Percentiles rank a stretch among this genome's conserved stretches.
Conservation (phyloP, 2,113 vertebrate species). For the Penelope pileata region DNA sequence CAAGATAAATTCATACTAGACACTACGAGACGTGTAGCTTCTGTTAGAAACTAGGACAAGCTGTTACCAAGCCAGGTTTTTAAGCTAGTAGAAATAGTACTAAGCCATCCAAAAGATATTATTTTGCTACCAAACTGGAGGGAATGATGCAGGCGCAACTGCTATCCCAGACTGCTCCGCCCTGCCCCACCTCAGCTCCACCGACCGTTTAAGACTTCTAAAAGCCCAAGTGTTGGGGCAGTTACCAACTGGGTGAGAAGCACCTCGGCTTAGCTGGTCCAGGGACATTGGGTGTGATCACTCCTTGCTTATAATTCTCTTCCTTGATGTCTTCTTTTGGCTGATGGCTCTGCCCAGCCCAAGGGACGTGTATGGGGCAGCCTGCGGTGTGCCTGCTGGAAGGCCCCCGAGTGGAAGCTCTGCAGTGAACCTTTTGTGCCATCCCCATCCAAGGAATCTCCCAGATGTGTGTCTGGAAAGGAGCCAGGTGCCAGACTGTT, state of each 20-base stretch:
- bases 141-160: neutral
- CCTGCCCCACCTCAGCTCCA: neutral
- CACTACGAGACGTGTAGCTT: too few relatives aligned
- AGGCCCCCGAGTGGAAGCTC: neutral
- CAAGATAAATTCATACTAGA: too few relatives aligned
- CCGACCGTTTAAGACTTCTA: neutral
- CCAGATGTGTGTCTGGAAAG: rapidly evolving
- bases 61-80: neutral
- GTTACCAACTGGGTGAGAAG: neutral
- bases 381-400: neutral
- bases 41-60: too few relatives aligned
- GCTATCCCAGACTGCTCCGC: neutral
- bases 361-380: neutral
- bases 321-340: neutral
- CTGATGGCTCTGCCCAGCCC: neutral
- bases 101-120: neutral
- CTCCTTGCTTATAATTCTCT: neutral
- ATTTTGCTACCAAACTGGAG: neutral
- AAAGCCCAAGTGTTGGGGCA: neutral
- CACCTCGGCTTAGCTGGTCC: neutral
- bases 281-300: neutral
- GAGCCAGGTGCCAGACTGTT: neutral
- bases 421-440: neutral
- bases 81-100: neutral
- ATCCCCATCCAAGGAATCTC: neutral